phyloP scores from a whole-genome alignment of 2,113 vertebrate genomes.

The Platycercus adscitus region DNA sequence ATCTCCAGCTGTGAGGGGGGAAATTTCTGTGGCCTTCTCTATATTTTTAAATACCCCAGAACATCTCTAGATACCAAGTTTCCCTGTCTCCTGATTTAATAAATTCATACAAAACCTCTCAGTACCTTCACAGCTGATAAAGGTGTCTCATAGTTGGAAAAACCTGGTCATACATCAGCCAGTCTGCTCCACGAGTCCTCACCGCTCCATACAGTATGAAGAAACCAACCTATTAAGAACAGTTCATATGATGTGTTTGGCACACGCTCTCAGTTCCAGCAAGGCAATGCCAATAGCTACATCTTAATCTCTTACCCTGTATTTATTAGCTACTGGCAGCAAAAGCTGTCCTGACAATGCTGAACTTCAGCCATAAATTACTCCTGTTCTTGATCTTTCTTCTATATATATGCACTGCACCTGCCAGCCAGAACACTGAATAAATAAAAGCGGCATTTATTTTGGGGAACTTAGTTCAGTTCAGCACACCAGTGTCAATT shows the following conservation, averaged over 20 bases:
- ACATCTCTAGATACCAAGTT: neutral
- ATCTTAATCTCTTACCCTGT: neutral
- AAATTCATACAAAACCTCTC: neutral
- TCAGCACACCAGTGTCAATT: neutral
- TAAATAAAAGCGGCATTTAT: neutral
- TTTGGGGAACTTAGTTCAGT: neutral
- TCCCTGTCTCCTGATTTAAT: neutral
- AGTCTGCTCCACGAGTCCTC: neutral
- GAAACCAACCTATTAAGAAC: neutral
- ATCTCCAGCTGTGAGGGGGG: neutral
- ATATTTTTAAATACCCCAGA: neutral
- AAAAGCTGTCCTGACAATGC: neutral
- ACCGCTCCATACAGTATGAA: neutral
- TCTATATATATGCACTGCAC: neutral
- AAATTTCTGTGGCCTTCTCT: neutral
- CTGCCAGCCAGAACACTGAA: neutral
- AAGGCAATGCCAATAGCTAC: neutral
- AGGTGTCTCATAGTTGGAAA: neutral
- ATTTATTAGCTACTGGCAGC: neutral
- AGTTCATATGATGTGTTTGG: too few species aligned
- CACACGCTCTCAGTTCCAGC: neutral
- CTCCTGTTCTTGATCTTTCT: neutral
- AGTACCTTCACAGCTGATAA: neutral
- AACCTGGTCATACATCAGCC: neutral
- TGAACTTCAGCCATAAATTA: neutral